phyloP scores from a whole-genome alignment of 2,797 vertebrate genomes.

The Malurus leucopterus region DNA sequence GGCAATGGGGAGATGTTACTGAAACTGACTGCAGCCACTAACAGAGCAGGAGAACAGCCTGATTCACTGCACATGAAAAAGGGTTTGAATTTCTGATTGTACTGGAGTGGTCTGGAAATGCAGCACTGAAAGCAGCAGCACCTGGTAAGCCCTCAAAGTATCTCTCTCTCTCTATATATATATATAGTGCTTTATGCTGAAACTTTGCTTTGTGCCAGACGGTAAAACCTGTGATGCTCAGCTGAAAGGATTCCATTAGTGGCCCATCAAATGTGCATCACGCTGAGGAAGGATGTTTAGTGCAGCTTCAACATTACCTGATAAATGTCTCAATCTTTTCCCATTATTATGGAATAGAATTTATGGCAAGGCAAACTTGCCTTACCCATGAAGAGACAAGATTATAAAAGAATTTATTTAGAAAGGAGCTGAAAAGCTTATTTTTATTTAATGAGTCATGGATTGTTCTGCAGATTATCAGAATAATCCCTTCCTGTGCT shows the following conservation, averaged over 20 bases:
- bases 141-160: neutral
- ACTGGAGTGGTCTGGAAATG: neutral
- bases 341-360: neutral
- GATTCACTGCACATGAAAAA: neutral
- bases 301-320: neutral
- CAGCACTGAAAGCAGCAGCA: neutral
- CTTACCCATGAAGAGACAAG: neutral
- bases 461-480: slow-evolving; percentile 3
- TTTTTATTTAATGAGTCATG: neutral
- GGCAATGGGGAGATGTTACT: neutral
- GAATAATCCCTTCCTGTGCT: slow-evolving; percentile 1
- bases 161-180: neutral
- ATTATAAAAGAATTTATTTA: slow-evolving; percentile 14
- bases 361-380: neutral
- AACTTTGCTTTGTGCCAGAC: neutral
- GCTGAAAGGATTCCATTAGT: neutral
- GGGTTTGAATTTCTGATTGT: neutral
- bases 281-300: neutral
- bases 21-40: neutral
- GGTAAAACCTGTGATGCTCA: neutral
- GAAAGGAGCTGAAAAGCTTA: neutral
- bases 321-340: neutral
- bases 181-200: neutral
- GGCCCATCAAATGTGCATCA: neutral
- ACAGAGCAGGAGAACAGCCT: accelerated